Evolutionary conservation across 2,113 vertebrate species (phyloP).

Genomic region (Charina bottae): DNA sequence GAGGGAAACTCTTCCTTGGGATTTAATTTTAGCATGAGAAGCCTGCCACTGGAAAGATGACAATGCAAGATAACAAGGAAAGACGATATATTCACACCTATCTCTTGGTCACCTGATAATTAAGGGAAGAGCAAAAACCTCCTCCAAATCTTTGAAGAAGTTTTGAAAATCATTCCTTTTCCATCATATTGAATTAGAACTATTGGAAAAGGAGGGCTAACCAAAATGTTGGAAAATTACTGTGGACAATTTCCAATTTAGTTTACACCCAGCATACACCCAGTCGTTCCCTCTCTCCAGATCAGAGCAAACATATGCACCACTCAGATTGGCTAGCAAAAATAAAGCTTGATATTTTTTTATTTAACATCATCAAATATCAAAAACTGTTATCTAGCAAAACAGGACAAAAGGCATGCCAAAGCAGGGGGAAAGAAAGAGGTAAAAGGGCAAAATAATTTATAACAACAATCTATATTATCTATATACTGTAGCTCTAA

Average conservation of each 20-base stretch:
- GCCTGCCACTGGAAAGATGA: too few species aligned
- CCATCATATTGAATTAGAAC: not conserved
- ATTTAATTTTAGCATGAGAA: not conserved
- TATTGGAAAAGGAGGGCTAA: not conserved
- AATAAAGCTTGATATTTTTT: not conserved
- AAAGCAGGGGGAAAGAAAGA: not conserved
- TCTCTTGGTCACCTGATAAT: not conserved
- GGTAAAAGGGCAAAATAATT: not conserved
- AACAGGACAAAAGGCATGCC: not conserved
- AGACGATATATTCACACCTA: not conserved
- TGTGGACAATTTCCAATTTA: not conserved
- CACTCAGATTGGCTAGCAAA: not conserved
- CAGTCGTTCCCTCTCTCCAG: not conserved
- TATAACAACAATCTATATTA: not conserved
- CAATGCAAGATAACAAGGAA: not conserved
- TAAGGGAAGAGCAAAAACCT: not conserved
- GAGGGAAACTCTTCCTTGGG: not conserved
- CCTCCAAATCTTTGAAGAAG: not conserved
- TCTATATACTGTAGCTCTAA: not conserved
- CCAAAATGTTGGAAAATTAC: not conserved
- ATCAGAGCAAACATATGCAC: not conserved
- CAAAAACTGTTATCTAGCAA: not conserved
- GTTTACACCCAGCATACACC: not conserved
- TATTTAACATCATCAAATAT: not conserved
- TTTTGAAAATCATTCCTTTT: not conserved